phyloP scores from a whole-genome alignment of 2,113 vertebrate species.

The Hypomesus transpacificus region DNA sequence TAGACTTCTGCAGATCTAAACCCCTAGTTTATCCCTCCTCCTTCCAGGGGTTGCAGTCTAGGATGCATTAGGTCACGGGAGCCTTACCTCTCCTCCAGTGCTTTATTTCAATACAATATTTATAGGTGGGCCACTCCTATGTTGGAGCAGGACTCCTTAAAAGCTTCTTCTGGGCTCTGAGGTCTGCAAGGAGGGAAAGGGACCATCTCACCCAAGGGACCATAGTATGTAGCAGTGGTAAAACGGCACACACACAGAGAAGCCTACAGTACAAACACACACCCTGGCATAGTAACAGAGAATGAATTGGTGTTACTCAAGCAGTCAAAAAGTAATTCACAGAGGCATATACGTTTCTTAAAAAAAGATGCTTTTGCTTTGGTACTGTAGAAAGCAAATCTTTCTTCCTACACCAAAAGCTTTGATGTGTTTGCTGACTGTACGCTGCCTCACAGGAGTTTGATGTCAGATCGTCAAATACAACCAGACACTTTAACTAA shows the following conservation, averaged over 20 bases:
- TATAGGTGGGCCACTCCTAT: constrained; percentile 44
- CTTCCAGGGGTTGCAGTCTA: constrained; percentile 29
- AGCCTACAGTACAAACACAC: background rate
- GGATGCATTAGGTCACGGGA: constrained; percentile 51
- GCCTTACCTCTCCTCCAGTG: constrained; percentile 35
- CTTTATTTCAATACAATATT: constrained; percentile 69
- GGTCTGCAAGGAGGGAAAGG: constrained; percentile 28
- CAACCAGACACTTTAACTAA: constrained; percentile 14
- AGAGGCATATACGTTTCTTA: background rate
- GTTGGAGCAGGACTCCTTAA: constrained; percentile 45
- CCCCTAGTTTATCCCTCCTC: constrained; percentile 24
- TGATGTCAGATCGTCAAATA: constrained; percentile 4
- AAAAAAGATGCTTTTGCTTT: no score
- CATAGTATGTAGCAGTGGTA: background rate
- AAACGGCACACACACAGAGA: background rate
- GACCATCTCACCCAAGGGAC: constrained; percentile 6
- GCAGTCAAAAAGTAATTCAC: background rate
- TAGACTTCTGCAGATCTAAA: constrained; percentile 48
- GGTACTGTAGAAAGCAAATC: no score
- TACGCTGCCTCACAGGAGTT: background rate
- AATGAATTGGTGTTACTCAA: background rate
- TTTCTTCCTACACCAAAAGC: no score
- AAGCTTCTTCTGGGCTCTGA: constrained; percentile 48
- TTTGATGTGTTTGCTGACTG: no score
- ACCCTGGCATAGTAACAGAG: background rate